Evolutionary conservation across 2,797 vertebrate genomes (phyloP), one percentile per base, ranked within the genome.

Genomic region (Garrulus glandarius): DNA sequence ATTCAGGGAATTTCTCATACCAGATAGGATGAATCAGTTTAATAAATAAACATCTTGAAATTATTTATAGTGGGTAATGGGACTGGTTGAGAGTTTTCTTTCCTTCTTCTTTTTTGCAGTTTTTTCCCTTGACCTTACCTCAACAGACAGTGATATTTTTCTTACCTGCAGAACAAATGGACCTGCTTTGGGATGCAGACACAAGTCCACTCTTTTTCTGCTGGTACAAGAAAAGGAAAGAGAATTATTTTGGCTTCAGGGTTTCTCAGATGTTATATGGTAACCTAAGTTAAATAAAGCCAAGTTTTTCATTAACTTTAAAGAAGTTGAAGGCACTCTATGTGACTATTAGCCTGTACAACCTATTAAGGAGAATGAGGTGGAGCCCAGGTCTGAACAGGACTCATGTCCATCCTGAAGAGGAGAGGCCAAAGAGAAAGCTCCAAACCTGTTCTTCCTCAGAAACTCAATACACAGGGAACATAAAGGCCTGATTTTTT

Each of bases 91-190:
- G 10, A 5, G 15, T 56, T 46, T 21, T 22, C 17, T 30, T 13
- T 9, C 3, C 18, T 19, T 13, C 4, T 14, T 37, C 13, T 15
- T 29, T 36, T 34, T 34, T 34, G 11, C 34, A 21, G 10, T 20
- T 55, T n/a, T 46, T 22, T 21, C 0, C 2, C 12, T 29, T 39
- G 13, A 69, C 32, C 4, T 53, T 67, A 17, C 1, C 7, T 39
- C 20, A 63, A 22, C 22, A 83, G n/a, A n/a, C 4, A 79, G 16
- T 69, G 21, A 32, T 76, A 39, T 15, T 11, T 74, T 26, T 71
- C 18, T 74, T 50, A 56, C 3, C 11, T 49, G 26, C 6, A 70
- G 30, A 27, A 61, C 74, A 91, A 59, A 50, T 12, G 2, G 32
- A 85, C 32, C 43, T 57, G 4, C 10, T 74, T 22, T 65, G 37